These are phyloP conservation scores for Ursus arctos DNA, from an alignment of 2,113 vertebrate genomes.

Conservation along the genomic window DNA sequence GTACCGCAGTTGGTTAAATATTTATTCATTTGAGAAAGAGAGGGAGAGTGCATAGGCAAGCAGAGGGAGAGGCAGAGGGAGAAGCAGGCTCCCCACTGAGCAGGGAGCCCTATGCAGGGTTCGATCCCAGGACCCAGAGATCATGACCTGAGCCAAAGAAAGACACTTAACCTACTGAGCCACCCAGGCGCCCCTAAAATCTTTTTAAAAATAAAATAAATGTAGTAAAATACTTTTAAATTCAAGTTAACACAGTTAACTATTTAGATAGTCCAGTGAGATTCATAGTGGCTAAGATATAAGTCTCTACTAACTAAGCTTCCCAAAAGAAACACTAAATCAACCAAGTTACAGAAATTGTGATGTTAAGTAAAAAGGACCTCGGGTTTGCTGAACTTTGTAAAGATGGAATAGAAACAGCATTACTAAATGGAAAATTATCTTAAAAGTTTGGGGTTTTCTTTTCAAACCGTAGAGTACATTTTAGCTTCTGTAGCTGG, in stretches of 20 bases:
- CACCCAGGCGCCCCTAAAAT: no score
- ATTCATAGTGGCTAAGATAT: constrained; percentile 67
- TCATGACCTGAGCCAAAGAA: no score
- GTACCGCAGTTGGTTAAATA: background rate
- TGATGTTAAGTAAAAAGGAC: constrained; percentile 55
- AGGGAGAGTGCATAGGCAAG: no score
- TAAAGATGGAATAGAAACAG: constrained; percentile 61
- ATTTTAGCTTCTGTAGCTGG: background rate
- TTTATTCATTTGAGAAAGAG: background rate
- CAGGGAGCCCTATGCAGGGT: no score
- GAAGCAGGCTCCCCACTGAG: no score
- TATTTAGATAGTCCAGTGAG: constrained; percentile 54
- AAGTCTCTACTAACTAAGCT: constrained; percentile 70
- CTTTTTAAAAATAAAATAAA: constrained; percentile 61
- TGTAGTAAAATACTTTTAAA: constrained; percentile 74
- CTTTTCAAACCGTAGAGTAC: constrained; percentile 12
- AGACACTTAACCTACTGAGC: no score
- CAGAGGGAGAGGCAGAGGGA: background rate
- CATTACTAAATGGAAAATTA: constrained; percentile 52
- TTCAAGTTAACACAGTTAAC: constrained; percentile 60
- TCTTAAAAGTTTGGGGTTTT: background rate
- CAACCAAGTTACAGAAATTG: constrained; percentile 68
- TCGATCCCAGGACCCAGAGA: no score
- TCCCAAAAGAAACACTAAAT: constrained; percentile 80
- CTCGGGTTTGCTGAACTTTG: constrained; percentile 59